Evolutionary conservation across 2,113 vertebrate genomes (phyloP).

Genomic region (Sebastes fasciatus): DNA sequence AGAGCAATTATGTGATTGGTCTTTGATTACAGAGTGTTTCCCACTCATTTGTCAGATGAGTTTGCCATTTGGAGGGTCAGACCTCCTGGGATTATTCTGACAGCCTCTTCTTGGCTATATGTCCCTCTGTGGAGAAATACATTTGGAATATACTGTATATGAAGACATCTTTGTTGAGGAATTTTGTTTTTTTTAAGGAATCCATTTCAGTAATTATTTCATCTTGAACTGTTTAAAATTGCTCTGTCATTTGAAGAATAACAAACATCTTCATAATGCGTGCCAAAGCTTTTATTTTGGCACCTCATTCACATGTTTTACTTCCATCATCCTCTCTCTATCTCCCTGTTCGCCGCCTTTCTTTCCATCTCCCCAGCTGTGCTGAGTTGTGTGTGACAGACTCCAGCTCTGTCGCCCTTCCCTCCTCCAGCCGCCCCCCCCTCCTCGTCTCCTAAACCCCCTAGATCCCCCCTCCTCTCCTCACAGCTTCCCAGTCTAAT

Average conservation of each 20-base stretch:
- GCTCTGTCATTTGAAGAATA: constrained; percentile 29
- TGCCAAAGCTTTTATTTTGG: constrained; percentile 20
- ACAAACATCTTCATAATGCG: background rate
- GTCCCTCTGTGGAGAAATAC: constrained; percentile 34
- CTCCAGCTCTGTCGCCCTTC: constrained; percentile 72
- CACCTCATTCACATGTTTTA: constrained; percentile 4
- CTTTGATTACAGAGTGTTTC: constrained; percentile 82
- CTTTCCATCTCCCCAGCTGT: constrained; percentile 70
- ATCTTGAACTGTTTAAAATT: constrained; percentile 15
- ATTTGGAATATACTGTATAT: constrained; percentile 1
- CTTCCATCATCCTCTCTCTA: constrained; percentile 19
- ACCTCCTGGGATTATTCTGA: constrained; percentile 71
- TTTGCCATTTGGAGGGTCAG: constrained; percentile 73
- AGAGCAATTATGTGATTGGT: constrained; percentile 84
- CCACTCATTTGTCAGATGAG: constrained; percentile 77
- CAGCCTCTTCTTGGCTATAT: constrained; percentile 40
- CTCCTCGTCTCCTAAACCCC: constrained; percentile 10
- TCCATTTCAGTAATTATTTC: constrained; percentile 26
- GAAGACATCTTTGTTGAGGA: constrained; percentile 37
- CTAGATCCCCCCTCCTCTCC: constrained; percentile 23
- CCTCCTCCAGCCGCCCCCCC: constrained; percentile 21
- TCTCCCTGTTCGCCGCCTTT: constrained; percentile 34
- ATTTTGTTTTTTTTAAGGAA: background rate
- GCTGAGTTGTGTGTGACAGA: constrained; percentile 84
- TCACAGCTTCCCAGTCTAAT: constrained; percentile 78